Base-by-base conservation (phyloP, 2,113 vertebrate species). In the Isichthys henryi region DNA sequence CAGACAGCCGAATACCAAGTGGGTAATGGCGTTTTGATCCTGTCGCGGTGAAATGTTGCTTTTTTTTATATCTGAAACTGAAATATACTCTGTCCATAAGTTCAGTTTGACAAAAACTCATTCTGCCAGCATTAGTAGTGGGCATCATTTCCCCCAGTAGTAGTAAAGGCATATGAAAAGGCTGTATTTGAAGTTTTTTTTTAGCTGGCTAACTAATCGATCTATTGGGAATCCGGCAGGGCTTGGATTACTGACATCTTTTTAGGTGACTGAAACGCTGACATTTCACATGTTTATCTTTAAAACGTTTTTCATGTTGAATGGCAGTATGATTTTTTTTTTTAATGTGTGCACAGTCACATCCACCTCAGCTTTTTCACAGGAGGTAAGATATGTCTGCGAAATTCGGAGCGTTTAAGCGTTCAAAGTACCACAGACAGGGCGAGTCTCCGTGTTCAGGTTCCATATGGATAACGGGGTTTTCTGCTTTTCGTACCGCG, bases 11-110 rank as follows among this genome's bases (percentile, higher is more conserved):
- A 48, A 21, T 46, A 58, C 82, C 31, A 70, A 86, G 70, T 82
- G 77, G 23, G 48, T 89, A 87, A 66, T 88, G 88, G 90, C 66
- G 46, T 89, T 91, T 56, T 74, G 1, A 58, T 86, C 10, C 11
- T n/a, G 49, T 27, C n/a, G 58, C 35, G 46, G 27, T 89, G 39
- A 39, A 39, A 39, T 58, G 11, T 27, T 70, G 62, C 8, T 21
- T 86, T 49, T 46, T 15, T 3, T 11, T 10, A 27, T 0, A 80
- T 80, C 1, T 43, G 17, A 39, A 15, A 8, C 10, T 35, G 74
- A 8, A 17, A 6, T 19, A 15, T 43, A 80, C 35, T 39, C 15
- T 80, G 35, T 74, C 66, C 66, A 15, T 27, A 15, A 35, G 66
- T 80, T 43, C 35, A 35, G 3, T 70, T 27, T 9, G 0, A 27